Base-by-base conservation (phyloP, 2,113 vertebrate genomes). In the Hyaena hyaena region DNA sequence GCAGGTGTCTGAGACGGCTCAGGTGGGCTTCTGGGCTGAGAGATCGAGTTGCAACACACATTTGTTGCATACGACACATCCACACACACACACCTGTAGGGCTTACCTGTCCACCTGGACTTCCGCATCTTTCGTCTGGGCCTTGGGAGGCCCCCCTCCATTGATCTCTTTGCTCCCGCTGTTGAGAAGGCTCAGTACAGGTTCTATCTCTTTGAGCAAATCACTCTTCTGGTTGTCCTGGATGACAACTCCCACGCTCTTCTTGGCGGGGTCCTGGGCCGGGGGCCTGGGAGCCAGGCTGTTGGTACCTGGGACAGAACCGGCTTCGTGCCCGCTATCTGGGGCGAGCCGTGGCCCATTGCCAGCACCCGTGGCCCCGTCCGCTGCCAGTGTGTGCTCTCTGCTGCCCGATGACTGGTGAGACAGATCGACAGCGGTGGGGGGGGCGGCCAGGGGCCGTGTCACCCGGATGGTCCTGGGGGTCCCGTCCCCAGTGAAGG, bases 51-150 rank as follows among this genome's bases (percentile, higher is more conserved):
- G 35, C 23, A n/a, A 5, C 0, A 23, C 10, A 8, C 35, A 35
- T 35, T 35, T 1, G 28, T 53, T 0, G 0, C 35, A 1, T 5
- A 28, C 66, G 33, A 50, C 14, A 21, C 66, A 61, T 12, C 6
- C 55, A 14, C 3, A 24, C n/a, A 33, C 33, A 31, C 14, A 10
- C n/a, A 33, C 5, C 48, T 8, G 96, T 23, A 90, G 96, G 1
- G 97, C 99, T 99, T 99, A 99, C 99, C 99, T 99, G 98, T 99
- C 99, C 97, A 99, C 99, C 98, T 99, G 99, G 96, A 99, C 98
- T 98, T 99, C 99, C 0, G 98, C 99, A 24, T 99, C 99, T 87
- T 98, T 99, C 26, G 98, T 99, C 97, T 99, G 99, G 12, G 97
- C 97, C 87, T 98, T 99, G 97, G 98, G 97, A 95, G 99, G 99